A percentile compares a stretch with the other conserved stretches of the same genome.
Evolutionary conservation across 2,888 invertebrate genomes (phyloP).

Genomic region (Callyntrura guangdongensis): DNA sequence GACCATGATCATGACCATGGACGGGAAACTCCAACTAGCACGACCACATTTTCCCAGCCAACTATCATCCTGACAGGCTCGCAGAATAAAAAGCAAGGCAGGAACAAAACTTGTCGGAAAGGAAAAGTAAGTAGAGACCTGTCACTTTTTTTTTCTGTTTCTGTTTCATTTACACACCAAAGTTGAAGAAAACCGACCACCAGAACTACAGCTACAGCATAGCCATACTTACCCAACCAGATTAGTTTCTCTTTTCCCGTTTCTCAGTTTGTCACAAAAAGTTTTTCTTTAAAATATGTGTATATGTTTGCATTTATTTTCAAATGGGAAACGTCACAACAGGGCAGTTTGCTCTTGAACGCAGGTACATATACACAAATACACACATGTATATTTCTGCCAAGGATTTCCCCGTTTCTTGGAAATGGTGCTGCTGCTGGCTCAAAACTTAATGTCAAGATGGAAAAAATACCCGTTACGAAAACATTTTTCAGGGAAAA

Average conservation of each 20-base stretch:
- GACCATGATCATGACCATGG: constrained; percentile 82
- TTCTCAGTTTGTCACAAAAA: constrained; percentile 50
- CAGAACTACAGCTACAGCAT: too few species aligned
- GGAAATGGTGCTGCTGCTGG: neutral
- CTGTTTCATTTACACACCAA: constrained; percentile 53
- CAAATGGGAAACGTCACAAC: neutral
- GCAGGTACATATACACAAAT: constrained; percentile 18
- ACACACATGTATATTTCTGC: neutral
- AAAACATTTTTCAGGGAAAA: constrained; percentile 66
- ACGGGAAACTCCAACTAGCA: constrained; percentile 80
- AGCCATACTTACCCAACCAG: too few species aligned
- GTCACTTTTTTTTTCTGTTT: constrained; percentile 72
- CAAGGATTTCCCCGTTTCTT: neutral
- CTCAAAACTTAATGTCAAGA: constrained; percentile 54
- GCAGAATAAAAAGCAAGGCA: constrained; percentile 77
- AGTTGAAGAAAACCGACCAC: constrained; percentile 48
- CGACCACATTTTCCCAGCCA: constrained; percentile 83
- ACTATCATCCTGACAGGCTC: constrained; percentile 81
- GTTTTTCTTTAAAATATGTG: neutral
- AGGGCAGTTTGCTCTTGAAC: constrained; percentile 9
- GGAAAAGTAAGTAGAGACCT: constrained; percentile 77
- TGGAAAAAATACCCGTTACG: constrained; percentile 10
- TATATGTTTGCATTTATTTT: constrained; percentile 26
- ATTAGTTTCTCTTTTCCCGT: constrained; percentile 9
- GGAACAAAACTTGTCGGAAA: constrained; percentile 78